Conservation (phyloP, 2,113 vertebrate species). For the Octodon degus region DNA sequence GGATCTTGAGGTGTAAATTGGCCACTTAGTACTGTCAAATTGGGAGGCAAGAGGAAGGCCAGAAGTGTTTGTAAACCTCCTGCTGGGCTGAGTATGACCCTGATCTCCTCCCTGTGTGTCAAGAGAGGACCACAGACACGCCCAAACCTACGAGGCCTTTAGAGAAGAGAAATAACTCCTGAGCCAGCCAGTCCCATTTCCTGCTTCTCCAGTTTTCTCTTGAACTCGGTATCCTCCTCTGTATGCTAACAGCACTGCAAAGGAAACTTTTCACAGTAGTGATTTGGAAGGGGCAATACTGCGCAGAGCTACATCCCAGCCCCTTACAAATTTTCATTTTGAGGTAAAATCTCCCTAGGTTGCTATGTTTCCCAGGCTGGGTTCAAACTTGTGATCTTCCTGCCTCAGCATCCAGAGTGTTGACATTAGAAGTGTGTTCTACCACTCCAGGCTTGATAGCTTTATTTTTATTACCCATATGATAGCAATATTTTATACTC, state of each 20-base stretch:
- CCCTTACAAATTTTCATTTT: not conserved
- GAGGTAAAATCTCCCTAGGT: not conserved
- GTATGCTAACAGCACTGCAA: not conserved
- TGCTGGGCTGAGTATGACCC: not conserved
- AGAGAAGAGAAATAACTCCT: not conserved
- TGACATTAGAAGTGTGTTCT: not conserved
- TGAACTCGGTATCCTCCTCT: not conserved
- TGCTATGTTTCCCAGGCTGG: not conserved
- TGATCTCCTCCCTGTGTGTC: not conserved
- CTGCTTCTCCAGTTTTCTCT: not conserved
- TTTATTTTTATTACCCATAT: not conserved
- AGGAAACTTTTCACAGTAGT: not conserved
- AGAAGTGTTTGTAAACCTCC: not conserved
- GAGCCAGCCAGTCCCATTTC: not conserved
- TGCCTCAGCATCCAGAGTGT: not conserved
- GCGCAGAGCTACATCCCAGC: not conserved
- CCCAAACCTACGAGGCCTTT: not conserved
- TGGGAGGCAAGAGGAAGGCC: not conserved
- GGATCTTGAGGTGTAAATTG: not conserved
- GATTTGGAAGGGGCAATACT: not conserved
- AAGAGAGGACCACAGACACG: fast-evolving
- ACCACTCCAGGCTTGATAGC: not conserved
- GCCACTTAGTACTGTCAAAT: slow-evolving; percentile 22
- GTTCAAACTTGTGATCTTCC: not conserved
- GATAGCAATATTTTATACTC: not conserved